These are phyloP conservation scores for Papilio polytes DNA, from an alignment of 1,140 invertebrate genomes.

Conservation along the genomic window DNA sequence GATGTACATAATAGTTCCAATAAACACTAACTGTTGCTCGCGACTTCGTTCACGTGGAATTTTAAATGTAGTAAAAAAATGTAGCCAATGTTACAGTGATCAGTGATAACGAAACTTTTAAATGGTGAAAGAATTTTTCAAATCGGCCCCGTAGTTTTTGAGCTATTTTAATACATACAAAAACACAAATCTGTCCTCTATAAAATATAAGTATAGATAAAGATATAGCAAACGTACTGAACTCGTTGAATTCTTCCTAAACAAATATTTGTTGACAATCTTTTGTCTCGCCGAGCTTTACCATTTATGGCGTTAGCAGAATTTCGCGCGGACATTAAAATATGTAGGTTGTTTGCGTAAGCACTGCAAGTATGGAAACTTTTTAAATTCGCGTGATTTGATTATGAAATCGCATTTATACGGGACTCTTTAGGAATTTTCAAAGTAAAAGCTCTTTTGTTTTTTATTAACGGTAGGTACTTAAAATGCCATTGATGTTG, in stretches of 20 bases:
- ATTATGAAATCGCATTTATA: conserved; percentile 21
- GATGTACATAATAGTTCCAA: too few species aligned
- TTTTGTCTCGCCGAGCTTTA: conserved; percentile 44
- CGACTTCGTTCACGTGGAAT: too few species aligned
- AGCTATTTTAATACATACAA: too few species aligned
- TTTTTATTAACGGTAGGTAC: background rate
- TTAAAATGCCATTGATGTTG: background rate
- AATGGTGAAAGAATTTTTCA: too few species aligned
- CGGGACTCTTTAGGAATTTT: conserved; percentile 9
- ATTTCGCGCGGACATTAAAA: conserved; percentile 54
- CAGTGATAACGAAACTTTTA: too few species aligned
- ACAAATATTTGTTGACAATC: conserved; percentile 46
- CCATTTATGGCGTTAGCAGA: conserved; percentile 52
- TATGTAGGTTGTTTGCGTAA: conserved; percentile 26
- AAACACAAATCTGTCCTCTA: too few species aligned
- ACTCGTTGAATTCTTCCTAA: conserved; percentile 25
- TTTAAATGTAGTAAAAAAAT: too few species aligned
- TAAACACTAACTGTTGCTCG: too few species aligned
- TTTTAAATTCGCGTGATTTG: conserved; percentile 39
- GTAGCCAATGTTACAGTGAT: too few species aligned
- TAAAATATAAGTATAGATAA: too few species aligned
- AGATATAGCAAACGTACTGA: background rate
- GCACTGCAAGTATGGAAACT: conserved; percentile 19
- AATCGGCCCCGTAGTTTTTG: too few species aligned
- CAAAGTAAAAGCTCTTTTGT: conserved; percentile 21